These are phyloP conservation scores for Sciaenops ocellatus DNA, from an alignment of 2,797 vertebrate species.

Conservation along the genomic window DNA sequence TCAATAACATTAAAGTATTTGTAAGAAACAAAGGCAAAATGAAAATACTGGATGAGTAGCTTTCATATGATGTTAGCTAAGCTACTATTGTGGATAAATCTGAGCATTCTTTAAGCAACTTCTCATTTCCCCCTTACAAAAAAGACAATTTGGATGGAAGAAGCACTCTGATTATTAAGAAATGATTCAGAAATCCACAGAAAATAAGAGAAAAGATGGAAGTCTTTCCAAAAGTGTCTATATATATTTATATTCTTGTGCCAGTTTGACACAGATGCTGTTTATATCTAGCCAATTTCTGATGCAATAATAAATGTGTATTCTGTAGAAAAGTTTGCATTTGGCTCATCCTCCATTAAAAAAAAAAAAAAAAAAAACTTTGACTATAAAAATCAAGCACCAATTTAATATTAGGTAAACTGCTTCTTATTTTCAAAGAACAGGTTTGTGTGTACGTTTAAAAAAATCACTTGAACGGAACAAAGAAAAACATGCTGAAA, in stretches of 20 bases:
- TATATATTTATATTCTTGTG: no score
- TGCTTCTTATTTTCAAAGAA: neutral
- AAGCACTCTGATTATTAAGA: no score
- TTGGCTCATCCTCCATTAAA: neutral
- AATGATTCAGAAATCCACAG: no score
- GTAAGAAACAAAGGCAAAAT: neutral
- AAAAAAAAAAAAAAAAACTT: neutral
- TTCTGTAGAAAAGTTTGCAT: neutral
- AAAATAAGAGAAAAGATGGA: no score
- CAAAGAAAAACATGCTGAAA: neutral
- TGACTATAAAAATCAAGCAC: neutral
- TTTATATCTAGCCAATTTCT: neutral
- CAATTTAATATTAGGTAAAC: neutral
- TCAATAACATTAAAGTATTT: neutral
- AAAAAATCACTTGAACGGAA: neutral
- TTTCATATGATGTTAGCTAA: neutral
- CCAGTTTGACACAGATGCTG: neutral
- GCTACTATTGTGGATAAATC: neutral
- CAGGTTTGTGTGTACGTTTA: neutral
- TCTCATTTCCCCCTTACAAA: neutral
- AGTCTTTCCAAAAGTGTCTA: no score
- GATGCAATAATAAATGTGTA: neutral
- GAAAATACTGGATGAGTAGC: neutral
- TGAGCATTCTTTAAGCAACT: neutral
- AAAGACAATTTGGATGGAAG: neutral